These are phyloP conservation scores for Melanocharis versteri DNA, from an alignment of 2,113 vertebrate species.

Conservation along the genomic window DNA sequence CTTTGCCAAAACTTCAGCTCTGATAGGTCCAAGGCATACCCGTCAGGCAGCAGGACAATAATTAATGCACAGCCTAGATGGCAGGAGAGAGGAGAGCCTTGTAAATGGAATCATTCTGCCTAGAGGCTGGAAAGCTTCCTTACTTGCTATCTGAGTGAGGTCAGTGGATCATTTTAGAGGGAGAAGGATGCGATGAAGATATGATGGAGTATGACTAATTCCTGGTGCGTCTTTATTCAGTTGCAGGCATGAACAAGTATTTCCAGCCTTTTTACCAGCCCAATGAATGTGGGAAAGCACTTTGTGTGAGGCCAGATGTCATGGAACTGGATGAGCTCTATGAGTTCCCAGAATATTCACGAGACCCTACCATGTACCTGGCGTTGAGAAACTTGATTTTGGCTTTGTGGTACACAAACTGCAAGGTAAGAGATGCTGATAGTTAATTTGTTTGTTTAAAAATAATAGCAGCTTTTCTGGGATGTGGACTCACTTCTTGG, in stretches of 20 bases:
- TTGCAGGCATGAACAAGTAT: constrained; percentile 88
- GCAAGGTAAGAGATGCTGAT: constrained; percentile 75
- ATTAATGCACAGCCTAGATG: not conserved
- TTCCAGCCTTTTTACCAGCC: constrained; percentile 99
- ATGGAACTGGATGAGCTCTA: constrained; percentile 99
- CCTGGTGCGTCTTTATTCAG: constrained; percentile 51
- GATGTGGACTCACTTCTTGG: not conserved
- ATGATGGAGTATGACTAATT: not conserved
- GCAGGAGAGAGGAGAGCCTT: not conserved
- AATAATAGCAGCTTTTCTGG: not conserved
- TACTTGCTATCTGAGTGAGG: not conserved
- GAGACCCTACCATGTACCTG: constrained; percentile 97
- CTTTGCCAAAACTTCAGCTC: not conserved
- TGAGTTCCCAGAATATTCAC: constrained; percentile 96
- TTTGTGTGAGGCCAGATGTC: constrained; percentile 95
- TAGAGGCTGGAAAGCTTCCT: not conserved
- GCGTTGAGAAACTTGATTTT: constrained; percentile 94
- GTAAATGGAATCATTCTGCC: not conserved
- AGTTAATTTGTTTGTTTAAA: not conserved
- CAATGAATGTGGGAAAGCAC: constrained; percentile 95
- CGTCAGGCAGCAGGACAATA: not conserved
- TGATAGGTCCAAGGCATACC: not conserved
- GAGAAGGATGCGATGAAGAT: not conserved
- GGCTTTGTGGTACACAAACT: constrained; percentile 89
- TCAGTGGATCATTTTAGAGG: not conserved